phyloP scores from a whole-genome alignment of 2,797 vertebrate genomes.

The Clarias pachynema region DNA sequence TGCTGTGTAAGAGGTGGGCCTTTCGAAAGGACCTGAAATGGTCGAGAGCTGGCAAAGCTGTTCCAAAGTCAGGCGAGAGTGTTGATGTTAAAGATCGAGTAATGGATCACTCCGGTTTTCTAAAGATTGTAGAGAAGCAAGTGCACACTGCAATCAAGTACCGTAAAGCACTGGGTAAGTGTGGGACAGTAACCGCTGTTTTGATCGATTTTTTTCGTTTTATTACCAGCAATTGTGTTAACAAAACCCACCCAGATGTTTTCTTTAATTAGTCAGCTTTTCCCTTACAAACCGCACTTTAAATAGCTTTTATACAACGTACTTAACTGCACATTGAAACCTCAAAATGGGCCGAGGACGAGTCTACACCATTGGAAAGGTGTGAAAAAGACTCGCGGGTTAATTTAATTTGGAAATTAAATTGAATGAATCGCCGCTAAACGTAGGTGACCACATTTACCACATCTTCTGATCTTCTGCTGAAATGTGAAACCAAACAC shows the following conservation, averaged over 20 bases:
- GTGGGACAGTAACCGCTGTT: slow-evolving; percentile 1
- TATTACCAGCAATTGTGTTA: slow-evolving; percentile 21
- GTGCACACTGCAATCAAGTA: slow-evolving; percentile 47
- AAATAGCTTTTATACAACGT: background rate
- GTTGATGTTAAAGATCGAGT: slow-evolving; percentile 17
- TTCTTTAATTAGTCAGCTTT: background rate
- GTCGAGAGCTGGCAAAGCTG: slow-evolving; percentile 25
- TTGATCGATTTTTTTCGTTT: background rate
- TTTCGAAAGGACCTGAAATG: slow-evolving; percentile 60
- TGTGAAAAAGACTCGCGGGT: background rate
- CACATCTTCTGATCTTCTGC: slow-evolving; percentile 44
- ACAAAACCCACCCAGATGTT: background rate
- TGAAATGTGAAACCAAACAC: slow-evolving; percentile 34
- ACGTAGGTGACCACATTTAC: slow-evolving; percentile 17
- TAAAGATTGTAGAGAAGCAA: slow-evolving; percentile 52
- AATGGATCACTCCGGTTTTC: slow-evolving; percentile 53
- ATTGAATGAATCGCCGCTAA: background rate
- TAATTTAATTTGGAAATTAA: too few species aligned
- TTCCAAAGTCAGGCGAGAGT: slow-evolving; percentile 5
- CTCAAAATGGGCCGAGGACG: background rate
- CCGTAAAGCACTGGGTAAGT: slow-evolving; percentile 53
- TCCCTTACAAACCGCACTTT: background rate
- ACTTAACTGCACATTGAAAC: background rate
- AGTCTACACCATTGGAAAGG: background rate
- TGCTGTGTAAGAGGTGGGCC: slow-evolving; percentile 58